A percentile compares a stretch with the other conserved stretches of the same genome.
Evolutionary conservation across 2,888 invertebrate species (phyloP).

Genomic region (Geotrupes spiniger): DNA sequence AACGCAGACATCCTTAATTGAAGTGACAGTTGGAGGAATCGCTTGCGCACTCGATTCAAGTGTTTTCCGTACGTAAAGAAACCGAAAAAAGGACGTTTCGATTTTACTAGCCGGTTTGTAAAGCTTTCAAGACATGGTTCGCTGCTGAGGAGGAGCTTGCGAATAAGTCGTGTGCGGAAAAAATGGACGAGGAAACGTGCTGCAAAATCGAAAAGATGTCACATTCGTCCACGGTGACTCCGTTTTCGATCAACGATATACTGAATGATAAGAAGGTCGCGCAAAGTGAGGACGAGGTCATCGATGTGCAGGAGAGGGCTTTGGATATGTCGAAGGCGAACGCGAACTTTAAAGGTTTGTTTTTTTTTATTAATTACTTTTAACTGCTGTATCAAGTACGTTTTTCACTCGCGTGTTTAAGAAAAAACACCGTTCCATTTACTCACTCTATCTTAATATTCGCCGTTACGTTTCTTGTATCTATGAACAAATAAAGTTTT

Average conservation of each 20-base stretch:
- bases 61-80: constrained; percentile 1
- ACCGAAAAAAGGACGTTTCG: not conserved
- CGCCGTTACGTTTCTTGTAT: too few relatives aligned
- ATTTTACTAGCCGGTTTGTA: not conserved
- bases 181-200: constrained; percentile 24
- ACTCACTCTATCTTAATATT: too few relatives aligned
- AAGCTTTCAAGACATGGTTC: not conserved
- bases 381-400: too few relatives aligned
- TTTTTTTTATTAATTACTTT: not conserved
- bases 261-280: constrained; percentile 52
- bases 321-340: constrained; percentile 50
- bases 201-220: constrained; percentile 22
- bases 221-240: constrained; percentile 51
- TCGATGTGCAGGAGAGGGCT: constrained; percentile 41
- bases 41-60: not conserved
- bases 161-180: constrained; percentile 5
- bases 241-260: constrained; percentile 73
- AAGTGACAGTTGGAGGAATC: constrained; percentile 2
- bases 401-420: too few relatives aligned
- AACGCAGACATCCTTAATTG: constrained; percentile 20
- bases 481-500: too few relatives aligned
- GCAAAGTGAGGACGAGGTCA: constrained; percentile 28
- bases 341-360: constrained; percentile 33
- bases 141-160: not conserved
- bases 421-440: too few relatives aligned